phyloP scores from a whole-genome alignment of 2,888 invertebrate species.

The Rotaria magnacalcarata region DNA sequence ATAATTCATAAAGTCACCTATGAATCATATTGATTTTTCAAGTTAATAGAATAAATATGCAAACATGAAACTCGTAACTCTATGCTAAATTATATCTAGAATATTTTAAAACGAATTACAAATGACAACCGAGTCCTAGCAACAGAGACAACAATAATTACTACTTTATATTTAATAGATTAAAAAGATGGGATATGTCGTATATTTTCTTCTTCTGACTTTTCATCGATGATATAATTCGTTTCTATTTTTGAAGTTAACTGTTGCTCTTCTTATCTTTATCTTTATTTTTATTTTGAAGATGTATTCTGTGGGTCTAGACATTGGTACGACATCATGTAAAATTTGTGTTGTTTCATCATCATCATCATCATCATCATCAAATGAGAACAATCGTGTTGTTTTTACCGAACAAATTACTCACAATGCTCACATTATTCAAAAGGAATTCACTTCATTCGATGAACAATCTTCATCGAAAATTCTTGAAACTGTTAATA shows the following conservation, averaged over 20 bases:
- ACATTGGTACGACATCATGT: conserved; percentile 22
- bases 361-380: background rate
- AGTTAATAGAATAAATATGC: too few species aligned
- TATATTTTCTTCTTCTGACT: background rate
- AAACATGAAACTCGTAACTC: too few species aligned
- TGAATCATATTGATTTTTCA: too few species aligned
- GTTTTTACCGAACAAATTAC: background rate
- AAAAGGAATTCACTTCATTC: background rate
- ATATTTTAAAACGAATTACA: too few species aligned
- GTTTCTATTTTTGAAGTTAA: background rate
- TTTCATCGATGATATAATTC: background rate
- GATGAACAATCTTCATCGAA: conserved; percentile 5
- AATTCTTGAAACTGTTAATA: background rate
- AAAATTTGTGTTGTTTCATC: background rate
- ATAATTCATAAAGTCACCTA: too few species aligned
- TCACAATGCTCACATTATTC: conserved; percentile 21
- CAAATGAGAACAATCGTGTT: background rate
- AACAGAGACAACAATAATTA: background rate
- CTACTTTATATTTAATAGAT: too few species aligned
- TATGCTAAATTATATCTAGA: too few species aligned
- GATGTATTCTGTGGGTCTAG: background rate
- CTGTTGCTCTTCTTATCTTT: background rate
- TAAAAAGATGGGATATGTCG: background rate
- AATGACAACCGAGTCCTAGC: too few species aligned
- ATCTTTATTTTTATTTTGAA: background rate